Percentiles rank a stretch among this genome's conserved stretches.
These are phyloP conservation scores for Gadopsis bispinosus DNA, from an alignment of 2,797 vertebrate genomes.

Conservation along the genomic window DNA sequence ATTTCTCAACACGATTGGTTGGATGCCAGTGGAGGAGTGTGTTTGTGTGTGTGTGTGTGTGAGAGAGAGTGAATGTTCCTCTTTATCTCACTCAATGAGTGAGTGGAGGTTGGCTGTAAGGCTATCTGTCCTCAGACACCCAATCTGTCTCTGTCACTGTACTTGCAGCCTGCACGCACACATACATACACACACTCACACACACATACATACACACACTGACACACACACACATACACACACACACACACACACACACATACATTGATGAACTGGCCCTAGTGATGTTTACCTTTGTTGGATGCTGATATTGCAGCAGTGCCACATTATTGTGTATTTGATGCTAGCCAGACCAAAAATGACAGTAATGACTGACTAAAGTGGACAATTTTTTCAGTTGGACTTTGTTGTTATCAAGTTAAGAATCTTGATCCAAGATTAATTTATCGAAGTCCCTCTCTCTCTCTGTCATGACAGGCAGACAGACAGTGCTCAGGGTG, in stretches of 20 bases:
- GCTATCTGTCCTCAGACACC: slow-evolving; percentile 81
- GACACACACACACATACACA: slow-evolving; percentile 29
- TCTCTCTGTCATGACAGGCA: slow-evolving; percentile 44
- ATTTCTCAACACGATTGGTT: slow-evolving; percentile 67
- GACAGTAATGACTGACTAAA: neutral
- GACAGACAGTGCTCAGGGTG: slow-evolving; percentile 52
- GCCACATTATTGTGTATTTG: slow-evolving; percentile 10
- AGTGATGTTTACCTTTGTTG: slow-evolving; percentile 21
- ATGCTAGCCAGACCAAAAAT: neutral
- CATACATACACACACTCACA: slow-evolving; percentile 31
- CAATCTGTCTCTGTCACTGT: slow-evolving; percentile 76
- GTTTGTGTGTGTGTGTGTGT: slow-evolving; percentile 29
- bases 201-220: slow-evolving; percentile 15
- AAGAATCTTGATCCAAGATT: neutral
- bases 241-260: slow-evolving; percentile 28
- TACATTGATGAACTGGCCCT: slow-evolving; percentile 15
- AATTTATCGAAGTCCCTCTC: slow-evolving; percentile 19
- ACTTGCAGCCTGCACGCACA: slow-evolving; percentile 22
- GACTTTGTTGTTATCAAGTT: slow-evolving; percentile 1
- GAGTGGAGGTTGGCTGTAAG: slow-evolving; percentile 75
- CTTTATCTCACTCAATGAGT: slow-evolving; percentile 78
- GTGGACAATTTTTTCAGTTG: neutral
- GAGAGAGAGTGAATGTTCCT: slow-evolving; percentile 42
- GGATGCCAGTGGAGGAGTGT: slow-evolving; percentile 55
- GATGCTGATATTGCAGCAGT: slow-evolving; percentile 8